phyloP scores from a whole-genome alignment of 2,888 invertebrate species.

The Hypercompe scribonia region DNA sequence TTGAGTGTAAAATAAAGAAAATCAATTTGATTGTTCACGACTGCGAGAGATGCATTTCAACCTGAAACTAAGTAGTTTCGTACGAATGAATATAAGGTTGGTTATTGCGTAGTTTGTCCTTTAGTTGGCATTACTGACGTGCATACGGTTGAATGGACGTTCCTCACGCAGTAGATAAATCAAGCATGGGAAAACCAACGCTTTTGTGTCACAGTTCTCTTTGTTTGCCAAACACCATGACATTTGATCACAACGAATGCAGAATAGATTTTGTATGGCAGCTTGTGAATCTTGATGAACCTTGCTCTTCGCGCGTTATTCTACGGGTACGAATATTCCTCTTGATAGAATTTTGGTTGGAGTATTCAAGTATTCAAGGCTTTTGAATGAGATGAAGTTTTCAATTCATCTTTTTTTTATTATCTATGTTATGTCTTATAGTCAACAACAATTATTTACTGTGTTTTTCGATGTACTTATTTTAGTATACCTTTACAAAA shows the following conservation, averaged over 20 bases:
- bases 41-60: constrained; percentile 26
- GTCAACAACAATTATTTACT: neutral
- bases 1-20: constrained; percentile 49
- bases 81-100: constrained; percentile 46
- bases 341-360: neutral
- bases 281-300: constrained; percentile 45
- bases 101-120: constrained; percentile 35
- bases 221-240: constrained; percentile 60
- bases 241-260: constrained; percentile 63
- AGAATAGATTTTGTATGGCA: constrained; percentile 42
- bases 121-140: constrained; percentile 40
- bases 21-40: constrained; percentile 45
- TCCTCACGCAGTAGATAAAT: constrained; percentile 66
- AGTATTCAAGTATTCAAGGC: neutral
- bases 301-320: constrained; percentile 22
- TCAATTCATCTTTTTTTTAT: neutral
- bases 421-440: too few relatives aligned
- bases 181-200: constrained; percentile 67
- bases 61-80: constrained; percentile 35
- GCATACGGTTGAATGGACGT: constrained; percentile 62
- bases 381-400: neutral
- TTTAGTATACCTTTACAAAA: too few relatives aligned
- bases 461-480: neutral
- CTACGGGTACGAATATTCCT: neutral
- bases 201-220: constrained; percentile 51